phyloP scores from a whole-genome alignment of 2,113 vertebrate genomes.

The Solea solea region DNA sequence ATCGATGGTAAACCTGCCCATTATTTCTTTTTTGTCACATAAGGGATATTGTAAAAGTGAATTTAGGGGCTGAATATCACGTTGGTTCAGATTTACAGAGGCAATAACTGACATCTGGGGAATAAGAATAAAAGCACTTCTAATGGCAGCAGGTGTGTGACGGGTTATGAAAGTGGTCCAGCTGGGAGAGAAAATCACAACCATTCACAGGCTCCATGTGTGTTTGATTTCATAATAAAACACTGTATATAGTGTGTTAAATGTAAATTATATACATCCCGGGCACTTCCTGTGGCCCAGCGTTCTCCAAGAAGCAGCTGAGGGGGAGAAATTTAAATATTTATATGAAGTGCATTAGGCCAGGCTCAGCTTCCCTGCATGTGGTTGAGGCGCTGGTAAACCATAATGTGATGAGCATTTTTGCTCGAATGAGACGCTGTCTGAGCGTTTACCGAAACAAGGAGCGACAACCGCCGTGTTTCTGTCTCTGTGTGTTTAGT shows the following conservation, averaged over 20 bases:
- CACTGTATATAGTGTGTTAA: not conserved
- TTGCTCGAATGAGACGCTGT: not conserved
- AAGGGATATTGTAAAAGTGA: not conserved
- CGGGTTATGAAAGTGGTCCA: conserved; percentile 16
- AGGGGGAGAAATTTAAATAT: conserved; percentile 39
- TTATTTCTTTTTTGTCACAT: not conserved
- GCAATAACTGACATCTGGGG: not conserved
- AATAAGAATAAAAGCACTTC: conserved; percentile 8
- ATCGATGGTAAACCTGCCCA: not conserved
- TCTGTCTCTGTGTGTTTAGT: conserved; percentile 9
- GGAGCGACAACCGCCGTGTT: not conserved
- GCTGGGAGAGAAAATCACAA: conserved; percentile 11
- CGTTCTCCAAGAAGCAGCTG: conserved; percentile 10
- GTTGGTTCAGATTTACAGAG: conserved; percentile 17
- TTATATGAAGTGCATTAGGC: conserved; percentile 36
- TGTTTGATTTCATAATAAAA: not conserved
- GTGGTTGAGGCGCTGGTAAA: not conserved
- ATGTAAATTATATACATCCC: not conserved
- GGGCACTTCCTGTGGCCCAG: not conserved
- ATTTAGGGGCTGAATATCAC: not conserved
- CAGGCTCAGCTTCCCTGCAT: not conserved
- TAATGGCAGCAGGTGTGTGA: conserved; percentile 28
- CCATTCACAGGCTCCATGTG: not conserved
- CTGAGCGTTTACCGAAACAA: conserved; percentile 13
- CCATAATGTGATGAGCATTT: conserved; percentile 26